These are phyloP conservation scores for Stegastes partitus DNA, from an alignment of 2,113 vertebrate species.

Conservation along the genomic window DNA sequence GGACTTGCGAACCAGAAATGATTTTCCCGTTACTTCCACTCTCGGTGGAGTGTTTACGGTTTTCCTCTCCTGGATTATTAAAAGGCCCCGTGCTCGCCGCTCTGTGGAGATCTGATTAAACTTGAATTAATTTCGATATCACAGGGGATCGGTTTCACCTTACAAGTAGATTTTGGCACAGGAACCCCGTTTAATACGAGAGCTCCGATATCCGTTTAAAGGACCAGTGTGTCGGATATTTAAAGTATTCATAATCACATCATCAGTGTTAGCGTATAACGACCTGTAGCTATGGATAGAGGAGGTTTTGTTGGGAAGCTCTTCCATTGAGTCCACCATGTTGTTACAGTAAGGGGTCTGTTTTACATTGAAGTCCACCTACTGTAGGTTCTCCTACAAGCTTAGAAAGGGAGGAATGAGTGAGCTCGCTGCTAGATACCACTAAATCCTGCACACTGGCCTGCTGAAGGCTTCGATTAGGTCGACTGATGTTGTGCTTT, in stretches of 20 bases:
- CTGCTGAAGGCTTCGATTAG: neutral
- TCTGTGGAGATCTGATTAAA: neutral
- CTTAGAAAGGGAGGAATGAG: too few species aligned
- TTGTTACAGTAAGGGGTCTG: too few species aligned
- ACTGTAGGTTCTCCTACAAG: too few species aligned
- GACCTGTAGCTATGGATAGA: too few species aligned
- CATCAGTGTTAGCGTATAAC: too few species aligned
- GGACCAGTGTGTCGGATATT: neutral
- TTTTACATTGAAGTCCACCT: too few species aligned
- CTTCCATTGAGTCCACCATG: too few species aligned
- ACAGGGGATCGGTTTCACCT: neutral
- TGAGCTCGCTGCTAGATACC: too few species aligned
- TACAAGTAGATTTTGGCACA: slow-evolving; percentile 10
- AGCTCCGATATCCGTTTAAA: neutral
- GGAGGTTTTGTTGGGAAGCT: too few species aligned
- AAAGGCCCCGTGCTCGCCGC: neutral
- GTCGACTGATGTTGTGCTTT: neutral
- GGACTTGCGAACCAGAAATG: too few species aligned
- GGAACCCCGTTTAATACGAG: neutral
- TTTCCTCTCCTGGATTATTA: neutral
- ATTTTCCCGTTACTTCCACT: neutral
- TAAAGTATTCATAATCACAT: too few species aligned
- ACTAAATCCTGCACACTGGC: too few species aligned
- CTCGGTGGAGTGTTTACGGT: neutral
- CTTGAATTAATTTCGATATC: neutral